A percentile compares a stretch with the other conserved stretches of the same genome.
Conservation (phyloP, 2,797 vertebrate species). For the Pempheris klunzingeri region DNA sequence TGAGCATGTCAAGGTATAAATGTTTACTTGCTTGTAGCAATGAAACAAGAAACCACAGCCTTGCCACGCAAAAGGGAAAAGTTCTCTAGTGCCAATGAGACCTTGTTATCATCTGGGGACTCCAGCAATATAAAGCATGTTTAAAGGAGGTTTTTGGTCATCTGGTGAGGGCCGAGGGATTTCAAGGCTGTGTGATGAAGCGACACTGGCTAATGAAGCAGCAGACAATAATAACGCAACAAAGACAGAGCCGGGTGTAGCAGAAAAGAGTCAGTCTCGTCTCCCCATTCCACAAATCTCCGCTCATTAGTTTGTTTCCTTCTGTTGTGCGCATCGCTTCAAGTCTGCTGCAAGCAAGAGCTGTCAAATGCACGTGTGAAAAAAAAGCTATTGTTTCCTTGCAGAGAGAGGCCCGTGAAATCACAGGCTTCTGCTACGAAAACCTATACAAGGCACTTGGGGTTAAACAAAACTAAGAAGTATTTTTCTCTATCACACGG, state of each 20-base stretch:
- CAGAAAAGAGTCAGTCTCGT: conserved; percentile 35
- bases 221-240: conserved; percentile 65
- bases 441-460: conserved; percentile 46
- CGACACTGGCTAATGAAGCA: conserved; percentile 76
- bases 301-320: conserved; percentile 82
- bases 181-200: conserved; percentile 77
- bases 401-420: conserved; percentile 62
- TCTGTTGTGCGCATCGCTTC: conserved; percentile 68
- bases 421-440: conserved; percentile 59
- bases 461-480: conserved; percentile 26
- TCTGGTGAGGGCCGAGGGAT: conserved; percentile 59
- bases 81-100: conserved; percentile 36
- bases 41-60: conserved; percentile 58
- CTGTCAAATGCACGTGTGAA: conserved; percentile 76
- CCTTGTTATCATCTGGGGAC: conserved; percentile 65
- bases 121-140: conserved; percentile 46
- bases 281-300: conserved; percentile 66
- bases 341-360: conserved; percentile 74
- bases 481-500: conserved; percentile 36
- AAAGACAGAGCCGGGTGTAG: conserved; percentile 44
- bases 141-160: conserved; percentile 64
- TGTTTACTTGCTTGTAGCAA: conserved; percentile 69
- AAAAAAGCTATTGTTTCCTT: conserved; percentile 71
- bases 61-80: conserved; percentile 43
- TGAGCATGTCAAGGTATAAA: conserved; percentile 52